Evolutionary conservation across 1,140 invertebrate genomes (phyloP).

Genomic region (Streblospio benedicti): DNA sequence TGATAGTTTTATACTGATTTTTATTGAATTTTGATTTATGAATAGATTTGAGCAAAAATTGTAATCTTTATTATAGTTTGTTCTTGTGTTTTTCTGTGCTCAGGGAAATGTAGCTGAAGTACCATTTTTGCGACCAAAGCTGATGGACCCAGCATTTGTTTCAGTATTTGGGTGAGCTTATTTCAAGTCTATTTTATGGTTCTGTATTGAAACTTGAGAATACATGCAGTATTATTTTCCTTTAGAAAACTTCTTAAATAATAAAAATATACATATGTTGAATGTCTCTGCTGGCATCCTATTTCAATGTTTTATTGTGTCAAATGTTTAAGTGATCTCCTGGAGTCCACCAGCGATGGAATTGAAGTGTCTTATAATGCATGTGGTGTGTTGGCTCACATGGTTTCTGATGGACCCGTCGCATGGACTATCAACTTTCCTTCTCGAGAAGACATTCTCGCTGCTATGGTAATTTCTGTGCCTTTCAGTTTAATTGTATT

Average conservation of each 20-base stretch:
- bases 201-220: too few relatives aligned
- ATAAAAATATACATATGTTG: too few relatives aligned
- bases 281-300: too few relatives aligned
- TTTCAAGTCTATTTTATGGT: constrained; percentile 3
- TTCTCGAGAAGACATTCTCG: constrained; percentile 63
- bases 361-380: constrained; percentile 98
- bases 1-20: too few relatives aligned
- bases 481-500: too few relatives aligned
- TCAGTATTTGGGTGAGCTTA: constrained; percentile 59
- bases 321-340: constrained; percentile 57
- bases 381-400: constrained; percentile 87
- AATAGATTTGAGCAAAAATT: too few relatives aligned
- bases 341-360: constrained; percentile 78
- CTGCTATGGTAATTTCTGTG: too few relatives aligned
- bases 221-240: neutral
- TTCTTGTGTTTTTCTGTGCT: neutral
- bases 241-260: neutral
- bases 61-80: too few relatives aligned
- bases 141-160: constrained; percentile 79
- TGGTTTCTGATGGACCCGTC: constrained; percentile 79
- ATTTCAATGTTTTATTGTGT: too few relatives aligned
- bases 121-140: constrained; percentile 63
- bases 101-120: constrained; percentile 95
- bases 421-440: constrained; percentile 70
- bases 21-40: too few relatives aligned